phyloP scores from a whole-genome alignment of 2,797 vertebrate species.

The Gadopsis bispinosus region DNA sequence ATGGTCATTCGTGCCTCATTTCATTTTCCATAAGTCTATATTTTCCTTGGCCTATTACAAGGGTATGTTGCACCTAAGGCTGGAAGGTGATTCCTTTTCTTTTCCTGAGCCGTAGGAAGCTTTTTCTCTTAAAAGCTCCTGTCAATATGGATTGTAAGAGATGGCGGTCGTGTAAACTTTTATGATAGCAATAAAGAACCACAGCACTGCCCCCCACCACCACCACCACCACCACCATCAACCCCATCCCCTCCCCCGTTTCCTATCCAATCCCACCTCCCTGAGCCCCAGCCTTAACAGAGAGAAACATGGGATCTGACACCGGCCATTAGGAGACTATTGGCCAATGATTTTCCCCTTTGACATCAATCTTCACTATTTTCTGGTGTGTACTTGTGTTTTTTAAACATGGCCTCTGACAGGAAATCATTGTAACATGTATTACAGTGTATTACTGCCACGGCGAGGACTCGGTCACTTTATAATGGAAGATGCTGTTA shows the following conservation, averaged over 20 bases:
- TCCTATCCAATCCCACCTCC: constrained; percentile 17
- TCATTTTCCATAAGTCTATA: constrained; percentile 90
- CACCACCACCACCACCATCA: not conserved
- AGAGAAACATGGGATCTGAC: constrained; percentile 51
- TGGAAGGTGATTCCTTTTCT: constrained; percentile 29
- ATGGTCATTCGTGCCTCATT: constrained; percentile 95
- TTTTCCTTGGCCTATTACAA: constrained; percentile 83
- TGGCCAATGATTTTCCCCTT: constrained; percentile 45
- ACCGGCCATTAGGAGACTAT: constrained; percentile 49
- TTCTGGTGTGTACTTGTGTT: constrained; percentile 8
- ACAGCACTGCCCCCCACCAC: constrained; percentile 5
- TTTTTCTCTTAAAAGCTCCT: constrained; percentile 44
- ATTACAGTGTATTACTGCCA: constrained; percentile 19
- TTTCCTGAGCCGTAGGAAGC: constrained; percentile 25
- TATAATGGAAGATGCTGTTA: constrained; percentile 2
- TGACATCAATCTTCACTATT: constrained; percentile 43
- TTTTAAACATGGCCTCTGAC: constrained; percentile 35
- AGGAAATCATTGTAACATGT: constrained; percentile 3
- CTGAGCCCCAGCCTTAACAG: constrained; percentile 13
- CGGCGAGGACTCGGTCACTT: not conserved
- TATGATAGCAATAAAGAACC: constrained; percentile 72
- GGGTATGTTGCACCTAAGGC: constrained; percentile 80
- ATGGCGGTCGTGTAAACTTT: constrained; percentile 71
- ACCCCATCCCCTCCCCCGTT: not conserved
- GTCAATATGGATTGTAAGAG: constrained; percentile 66